Conservation (phyloP, 2,797 vertebrate genomes). For the Pangasius djambal region DNA sequence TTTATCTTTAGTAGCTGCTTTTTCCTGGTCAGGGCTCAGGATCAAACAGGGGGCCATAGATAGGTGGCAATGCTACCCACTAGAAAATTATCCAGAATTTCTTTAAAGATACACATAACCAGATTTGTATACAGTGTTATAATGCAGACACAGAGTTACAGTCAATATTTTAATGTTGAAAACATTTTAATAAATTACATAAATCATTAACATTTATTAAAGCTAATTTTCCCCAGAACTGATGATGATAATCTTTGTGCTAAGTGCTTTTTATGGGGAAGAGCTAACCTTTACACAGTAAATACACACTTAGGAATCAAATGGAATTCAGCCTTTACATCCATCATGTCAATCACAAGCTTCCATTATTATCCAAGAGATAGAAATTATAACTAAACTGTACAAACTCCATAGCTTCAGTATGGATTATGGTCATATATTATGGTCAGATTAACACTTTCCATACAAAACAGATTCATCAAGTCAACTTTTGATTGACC, state of each 20-base stretch:
- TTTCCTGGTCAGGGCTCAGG: neutral
- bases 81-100: neutral
- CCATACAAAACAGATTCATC: slow-evolving; percentile 4
- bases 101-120: neutral
- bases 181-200: slow-evolving; percentile 62
- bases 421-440: neutral
- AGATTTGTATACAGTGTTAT: neutral
- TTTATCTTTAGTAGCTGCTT: neutral
- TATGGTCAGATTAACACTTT: neutral
- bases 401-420: neutral
- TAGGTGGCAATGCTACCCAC: neutral
- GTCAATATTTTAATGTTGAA: slow-evolving; percentile 55
- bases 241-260: slow-evolving; percentile 43
- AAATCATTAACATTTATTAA: slow-evolving; percentile 57
- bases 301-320: slow-evolving; percentile 34
- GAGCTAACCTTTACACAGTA: slow-evolving; percentile 45
- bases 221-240: slow-evolving; percentile 56
- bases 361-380: slow-evolving; percentile 35
- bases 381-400: slow-evolving; percentile 28
- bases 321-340: slow-evolving; percentile 33
- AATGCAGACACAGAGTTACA: slow-evolving; percentile 26
- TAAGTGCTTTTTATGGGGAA: slow-evolving; percentile 55
- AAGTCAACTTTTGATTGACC: slow-evolving; percentile 9
- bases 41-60: neutral
- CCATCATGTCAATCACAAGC: slow-evolving; percentile 41